A percentile compares a stretch with the other conserved stretches of the same genome.
phyloP scores from a whole-genome alignment of 1,140 invertebrate species.

The Bombus ignitus region DNA sequence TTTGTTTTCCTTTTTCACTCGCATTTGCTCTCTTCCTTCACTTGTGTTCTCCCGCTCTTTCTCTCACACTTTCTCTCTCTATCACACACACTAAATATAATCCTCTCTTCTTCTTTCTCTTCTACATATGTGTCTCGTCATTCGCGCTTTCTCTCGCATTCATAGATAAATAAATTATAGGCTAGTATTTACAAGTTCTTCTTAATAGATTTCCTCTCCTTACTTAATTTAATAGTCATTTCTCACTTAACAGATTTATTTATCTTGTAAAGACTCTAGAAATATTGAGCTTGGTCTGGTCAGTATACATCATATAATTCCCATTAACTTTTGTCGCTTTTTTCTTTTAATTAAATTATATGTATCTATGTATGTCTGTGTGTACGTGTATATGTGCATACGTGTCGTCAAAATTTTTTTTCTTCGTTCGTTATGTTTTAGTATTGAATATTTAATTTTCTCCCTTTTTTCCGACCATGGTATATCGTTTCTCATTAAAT shows the following conservation, averaged over 20 bases:
- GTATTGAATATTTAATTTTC: slow-evolving; percentile 31
- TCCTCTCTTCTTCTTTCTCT: neutral
- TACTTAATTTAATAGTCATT: slow-evolving; percentile 70
- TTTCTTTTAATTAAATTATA: slow-evolving; percentile 65
- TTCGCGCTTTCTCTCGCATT: slow-evolving; percentile 55
- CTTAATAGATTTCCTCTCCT: slow-evolving; percentile 66
- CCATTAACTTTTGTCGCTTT: slow-evolving; percentile 60
- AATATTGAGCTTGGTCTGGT: slow-evolving; percentile 83
- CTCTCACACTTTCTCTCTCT: slow-evolving; percentile 52
- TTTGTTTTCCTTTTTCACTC: slow-evolving; percentile 51
- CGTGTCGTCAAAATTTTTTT: slow-evolving; percentile 35
- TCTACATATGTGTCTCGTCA: slow-evolving; percentile 20
- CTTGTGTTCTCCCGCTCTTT: slow-evolving; percentile 52
- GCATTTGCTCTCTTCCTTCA: slow-evolving; percentile 47
- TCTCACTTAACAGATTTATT: slow-evolving; percentile 75
- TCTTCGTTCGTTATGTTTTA: slow-evolving; percentile 5
- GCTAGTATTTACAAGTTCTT: slow-evolving; percentile 74
- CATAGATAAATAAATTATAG: slow-evolving; percentile 76
- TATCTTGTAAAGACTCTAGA: slow-evolving; percentile 82
- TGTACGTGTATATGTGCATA: neutral
- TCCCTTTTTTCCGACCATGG: slow-evolving; percentile 45
- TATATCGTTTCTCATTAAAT: slow-evolving; percentile 65
- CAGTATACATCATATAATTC: slow-evolving; percentile 78
- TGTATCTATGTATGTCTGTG: slow-evolving; percentile 3
- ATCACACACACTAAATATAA: slow-evolving; percentile 26